Conservation (phyloP, 1,140 invertebrate species). For the Papilio glaucus region DNA sequence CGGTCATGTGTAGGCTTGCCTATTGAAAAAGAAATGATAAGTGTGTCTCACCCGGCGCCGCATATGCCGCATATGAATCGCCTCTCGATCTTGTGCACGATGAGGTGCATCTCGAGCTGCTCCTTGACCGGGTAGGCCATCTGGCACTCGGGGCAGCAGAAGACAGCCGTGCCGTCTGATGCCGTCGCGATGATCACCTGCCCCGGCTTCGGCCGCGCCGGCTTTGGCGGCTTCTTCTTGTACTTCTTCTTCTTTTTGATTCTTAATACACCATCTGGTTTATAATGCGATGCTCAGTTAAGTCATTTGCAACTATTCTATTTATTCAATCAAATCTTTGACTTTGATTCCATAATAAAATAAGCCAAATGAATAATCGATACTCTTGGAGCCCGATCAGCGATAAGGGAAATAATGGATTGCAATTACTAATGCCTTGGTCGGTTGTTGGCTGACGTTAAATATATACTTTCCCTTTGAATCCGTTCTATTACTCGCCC, state of each 20-base stretch:
- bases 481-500: too few species aligned
- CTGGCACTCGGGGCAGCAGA: slow-evolving; percentile 91
- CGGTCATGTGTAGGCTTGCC: background rate
- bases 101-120: slow-evolving; percentile 89
- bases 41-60: slow-evolving; percentile 75
- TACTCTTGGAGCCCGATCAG: too few species aligned
- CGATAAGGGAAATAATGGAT: too few species aligned
- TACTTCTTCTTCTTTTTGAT: slow-evolving; percentile 90
- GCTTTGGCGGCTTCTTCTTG: slow-evolving; percentile 91
- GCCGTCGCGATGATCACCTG: slow-evolving; percentile 89
- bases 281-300: background rate
- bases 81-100: slow-evolving; percentile 90
- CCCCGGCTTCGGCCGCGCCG: slow-evolving; percentile 88
- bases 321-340: background rate
- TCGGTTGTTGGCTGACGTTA: too few species aligned
- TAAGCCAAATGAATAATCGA: too few species aligned
- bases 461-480: too few species aligned
- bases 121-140: slow-evolving; percentile 91
- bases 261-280: slow-evolving; percentile 57
- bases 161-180: slow-evolving; percentile 88
- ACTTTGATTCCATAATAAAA: background rate
- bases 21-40: background rate
- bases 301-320: background rate
- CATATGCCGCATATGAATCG: slow-evolving; percentile 86
- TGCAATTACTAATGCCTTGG: too few species aligned